Evolutionary conservation across 2,888 invertebrate species (phyloP).

Genomic region (Dolomedes plantarius): DNA sequence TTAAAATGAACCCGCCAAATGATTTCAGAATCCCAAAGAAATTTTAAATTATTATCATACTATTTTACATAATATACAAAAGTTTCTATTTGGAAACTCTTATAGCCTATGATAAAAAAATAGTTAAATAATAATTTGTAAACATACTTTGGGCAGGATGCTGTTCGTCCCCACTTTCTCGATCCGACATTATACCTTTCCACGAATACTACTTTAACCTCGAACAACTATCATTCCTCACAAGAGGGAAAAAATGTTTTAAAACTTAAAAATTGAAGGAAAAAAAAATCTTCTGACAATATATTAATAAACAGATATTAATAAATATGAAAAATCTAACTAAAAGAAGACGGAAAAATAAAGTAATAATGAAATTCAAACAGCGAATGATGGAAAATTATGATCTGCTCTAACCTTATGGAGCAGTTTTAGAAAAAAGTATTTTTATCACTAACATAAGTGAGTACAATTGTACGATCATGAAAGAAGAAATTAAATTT

Average conservation of each 20-base stretch:
- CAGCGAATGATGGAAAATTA: too few relatives aligned
- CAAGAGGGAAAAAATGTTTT: conserved; percentile 15
- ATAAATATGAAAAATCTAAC: too few relatives aligned
- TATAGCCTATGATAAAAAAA: neutral
- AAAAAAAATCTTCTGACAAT: neutral
- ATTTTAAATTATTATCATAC: neutral
- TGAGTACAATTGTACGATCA: too few relatives aligned
- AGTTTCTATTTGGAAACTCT: neutral
- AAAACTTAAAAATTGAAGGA: neutral
- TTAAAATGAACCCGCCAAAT: conserved; percentile 61
- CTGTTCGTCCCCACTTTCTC: conserved; percentile 78
- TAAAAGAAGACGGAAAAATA: too few relatives aligned
- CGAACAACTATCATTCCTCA: conserved; percentile 53
- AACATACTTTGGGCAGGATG: conserved; percentile 76
- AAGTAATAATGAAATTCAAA: too few relatives aligned
- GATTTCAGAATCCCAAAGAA: conserved; percentile 5
- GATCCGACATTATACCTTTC: conserved; percentile 78
- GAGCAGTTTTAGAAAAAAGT: too few relatives aligned
- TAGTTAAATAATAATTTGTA: conserved; percentile 18
- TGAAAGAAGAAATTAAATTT: too few relatives aligned
- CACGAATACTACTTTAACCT: conserved; percentile 74
- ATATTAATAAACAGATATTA: too few relatives aligned
- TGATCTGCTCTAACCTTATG: too few relatives aligned
- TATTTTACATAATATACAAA: neutral
- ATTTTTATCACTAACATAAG: too few relatives aligned